Evolutionary conservation across 1,140 invertebrate genomes (phyloP), one percentile per base, ranked within the genome.

Genomic region (Globodera rostochiensis): DNA sequence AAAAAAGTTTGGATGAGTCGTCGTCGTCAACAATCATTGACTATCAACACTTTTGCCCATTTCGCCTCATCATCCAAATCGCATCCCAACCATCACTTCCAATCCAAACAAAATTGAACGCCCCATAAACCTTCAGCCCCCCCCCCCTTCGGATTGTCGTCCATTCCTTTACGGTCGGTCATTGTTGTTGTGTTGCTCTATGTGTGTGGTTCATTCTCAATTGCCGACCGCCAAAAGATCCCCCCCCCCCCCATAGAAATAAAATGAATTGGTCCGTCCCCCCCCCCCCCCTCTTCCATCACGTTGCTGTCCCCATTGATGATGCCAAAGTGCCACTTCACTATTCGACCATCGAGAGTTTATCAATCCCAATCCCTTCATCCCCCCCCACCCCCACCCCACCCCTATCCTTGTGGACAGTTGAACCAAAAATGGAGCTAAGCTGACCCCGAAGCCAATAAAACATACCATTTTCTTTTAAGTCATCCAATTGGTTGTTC

Each of bases 141-240:
- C 57, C 57, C 50, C 11, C 50, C 57, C 9, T 2, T 60, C 15
- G 57, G 57, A 60, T 60, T 11, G 57, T 19, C 57, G 13, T 60
- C 57, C 57, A 53, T 60, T 15, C 15, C 57, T 19, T 60, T 60
- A 60, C 57, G 57, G 57, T 60, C 57, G 57, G 57, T 60, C 57
- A 60, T 60, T 60, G 57, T 60, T 60, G 57, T 19, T 5, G 57
- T 60, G 57, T 60, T 60, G 57, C 57, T 60, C n/a, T n/a, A 13
- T 60, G 57, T 60, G 57, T 60, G 57, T 60, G 57, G 57, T 60
- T 60, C 57, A 60, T 60, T 60, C 57, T 60, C 57, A 60, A 60
- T 19, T 60, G 57, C 57, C 57, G 11, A 53, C 50, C 50, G 8
- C 13, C 9, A 60, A 60, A 60, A 15, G 57, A 19, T 13, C 15